phyloP scores from a whole-genome alignment of 2,797 vertebrate species.

The Ceyx erithaca region DNA sequence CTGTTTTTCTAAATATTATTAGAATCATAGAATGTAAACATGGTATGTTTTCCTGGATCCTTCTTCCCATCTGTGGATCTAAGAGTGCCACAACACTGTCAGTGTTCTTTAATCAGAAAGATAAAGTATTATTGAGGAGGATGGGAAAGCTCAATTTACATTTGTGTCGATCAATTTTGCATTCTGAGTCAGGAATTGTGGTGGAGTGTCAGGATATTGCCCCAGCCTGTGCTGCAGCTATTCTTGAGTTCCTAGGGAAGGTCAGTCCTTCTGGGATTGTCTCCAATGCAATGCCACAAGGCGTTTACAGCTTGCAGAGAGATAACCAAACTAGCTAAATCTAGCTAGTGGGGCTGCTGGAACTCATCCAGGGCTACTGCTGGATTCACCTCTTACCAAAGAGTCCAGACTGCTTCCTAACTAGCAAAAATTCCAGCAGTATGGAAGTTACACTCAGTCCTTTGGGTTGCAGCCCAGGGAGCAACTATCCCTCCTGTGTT shows the following conservation, averaged over 20 bases:
- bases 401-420: not conserved
- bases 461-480: not conserved
- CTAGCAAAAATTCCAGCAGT: not conserved
- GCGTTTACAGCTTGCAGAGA: not conserved
- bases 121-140: not conserved
- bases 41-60: not conserved
- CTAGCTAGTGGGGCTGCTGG: not conserved
- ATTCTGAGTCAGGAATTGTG: not conserved
- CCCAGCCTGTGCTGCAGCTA: not conserved
- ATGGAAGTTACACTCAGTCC: not conserved
- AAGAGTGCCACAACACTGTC: not conserved
- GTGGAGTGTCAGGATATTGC: not conserved
- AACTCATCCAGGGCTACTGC: not conserved
- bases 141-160: not conserved
- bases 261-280: not conserved
- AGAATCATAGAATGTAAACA: not conserved
- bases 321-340: not conserved
- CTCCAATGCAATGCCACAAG: not conserved
- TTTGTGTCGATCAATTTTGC: not conserved
- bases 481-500: not conserved
- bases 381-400: fast-evolving
- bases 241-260: not conserved
- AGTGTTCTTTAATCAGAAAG: not conserved
- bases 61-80: not conserved
- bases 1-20: not conserved